Base-by-base conservation (phyloP, 2,113 vertebrate species). In the human region DNA sequence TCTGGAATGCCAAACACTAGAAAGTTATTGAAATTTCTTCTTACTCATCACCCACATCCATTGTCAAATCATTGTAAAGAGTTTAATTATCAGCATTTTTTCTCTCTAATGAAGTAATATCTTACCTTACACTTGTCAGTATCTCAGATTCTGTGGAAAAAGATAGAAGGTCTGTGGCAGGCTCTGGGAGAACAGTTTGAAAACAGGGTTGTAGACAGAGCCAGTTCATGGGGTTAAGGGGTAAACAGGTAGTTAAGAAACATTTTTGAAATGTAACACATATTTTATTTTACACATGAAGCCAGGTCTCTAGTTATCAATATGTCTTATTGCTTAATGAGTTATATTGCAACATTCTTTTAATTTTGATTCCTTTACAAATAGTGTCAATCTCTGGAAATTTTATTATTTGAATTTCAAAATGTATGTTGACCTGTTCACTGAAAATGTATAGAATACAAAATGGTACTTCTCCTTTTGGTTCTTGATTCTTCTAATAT, bases 331-430 rank as follows among this genome's bases (percentile, higher is more conserved):
- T 79, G 27, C n/a, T 72, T 88, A 85, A 59, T 94, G 78, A 14
- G 43, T 79, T 64, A 43, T 14, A 55, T 27, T 45, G 8, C 32
- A 95, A n/a, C 25, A 68, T n/a, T 88, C 5, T 76, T 94, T 79
- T 45, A 73, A 86, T 66, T 87, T 89, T 76, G 27, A 3, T 89
- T 85, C 38, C 17, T 89, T 96, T 94, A 76, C 72, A 83, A 85
- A 68, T 73, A 76, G 25, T 50, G 64, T 8, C 38, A 93, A 73
- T 7, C 52, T 85, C n/a, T 68, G 32, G 57, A 72, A 89, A 85
- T 78, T 92, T 90, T 40, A 78, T 82, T 82, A 59, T 89, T 89
- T 76, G 12, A 59, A 66, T 94, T 97, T 80, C 90, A n/a, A 88
- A 92, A 97, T 89, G 12, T 5, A 52, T 68, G 6, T 55, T 90